Evolutionary conservation across 2,113 vertebrate species (phyloP).

Genomic region (Prionailurus viverrinus): DNA sequence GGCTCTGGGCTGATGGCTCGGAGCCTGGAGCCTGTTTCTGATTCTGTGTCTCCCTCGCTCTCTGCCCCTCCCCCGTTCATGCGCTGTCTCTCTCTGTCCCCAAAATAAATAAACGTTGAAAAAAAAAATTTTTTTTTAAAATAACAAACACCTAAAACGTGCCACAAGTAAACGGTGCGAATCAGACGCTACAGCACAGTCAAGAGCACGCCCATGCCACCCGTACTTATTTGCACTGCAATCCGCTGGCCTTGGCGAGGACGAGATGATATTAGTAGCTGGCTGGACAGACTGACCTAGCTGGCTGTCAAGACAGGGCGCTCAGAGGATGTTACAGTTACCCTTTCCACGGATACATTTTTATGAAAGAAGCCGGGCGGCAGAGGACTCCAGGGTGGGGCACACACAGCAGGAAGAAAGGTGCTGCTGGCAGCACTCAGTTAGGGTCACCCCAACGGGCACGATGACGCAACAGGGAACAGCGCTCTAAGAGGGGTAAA

Average conservation of each 20-base stretch:
- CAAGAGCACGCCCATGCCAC: not conserved
- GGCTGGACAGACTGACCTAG: not conserved
- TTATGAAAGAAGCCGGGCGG: not conserved
- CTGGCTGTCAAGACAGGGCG: not conserved
- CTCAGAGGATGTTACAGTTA: too few species aligned
- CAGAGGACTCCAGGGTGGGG: not conserved
- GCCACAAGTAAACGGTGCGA: not conserved
- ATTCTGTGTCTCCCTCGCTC: too few species aligned
- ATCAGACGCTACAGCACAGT: not conserved
- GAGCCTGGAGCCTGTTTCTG: too few species aligned
- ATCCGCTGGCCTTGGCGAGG: not conserved
- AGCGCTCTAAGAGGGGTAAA: not conserved
- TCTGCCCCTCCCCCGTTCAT: too few species aligned
- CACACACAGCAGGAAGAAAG: not conserved
- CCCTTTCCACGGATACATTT: not conserved
- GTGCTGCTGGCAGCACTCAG: not conserved
- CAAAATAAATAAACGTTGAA: too few species aligned
- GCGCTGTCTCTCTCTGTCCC: too few species aligned
- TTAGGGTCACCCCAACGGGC: not conserved
- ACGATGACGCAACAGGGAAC: not conserved
- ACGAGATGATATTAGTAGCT: rapidly evolving
- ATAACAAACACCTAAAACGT: not conserved
- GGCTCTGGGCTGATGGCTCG: too few species aligned
- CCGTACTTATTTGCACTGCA: not conserved
- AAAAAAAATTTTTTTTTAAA: too few species aligned